phyloP scores from a whole-genome alignment of 2,113 vertebrate genomes.

The Lipotes vexillifer region DNA sequence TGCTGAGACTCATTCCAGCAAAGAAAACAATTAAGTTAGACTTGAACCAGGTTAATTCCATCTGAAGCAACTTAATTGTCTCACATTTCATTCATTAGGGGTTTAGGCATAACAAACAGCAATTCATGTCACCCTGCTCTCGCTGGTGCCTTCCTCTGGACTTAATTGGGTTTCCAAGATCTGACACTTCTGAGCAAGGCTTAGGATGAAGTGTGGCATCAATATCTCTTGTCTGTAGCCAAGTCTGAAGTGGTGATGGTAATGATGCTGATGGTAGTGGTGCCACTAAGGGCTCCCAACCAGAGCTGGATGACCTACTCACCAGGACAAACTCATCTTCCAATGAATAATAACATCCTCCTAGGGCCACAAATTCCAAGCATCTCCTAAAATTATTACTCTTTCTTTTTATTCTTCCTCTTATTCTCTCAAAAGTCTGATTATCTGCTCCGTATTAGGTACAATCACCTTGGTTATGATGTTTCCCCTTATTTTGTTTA shows the following conservation, averaged over 20 bases:
- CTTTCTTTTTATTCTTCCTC: background rate
- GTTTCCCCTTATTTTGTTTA: background rate
- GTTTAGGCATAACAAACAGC: background rate
- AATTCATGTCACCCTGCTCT: background rate
- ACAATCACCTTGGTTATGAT: background rate
- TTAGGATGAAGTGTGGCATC: background rate
- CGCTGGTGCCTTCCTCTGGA: background rate
- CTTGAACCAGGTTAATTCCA: background rate
- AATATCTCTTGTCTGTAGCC: background rate
- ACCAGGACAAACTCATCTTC: background rate
- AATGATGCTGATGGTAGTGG: background rate
- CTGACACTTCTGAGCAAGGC: background rate
- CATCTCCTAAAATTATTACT: background rate
- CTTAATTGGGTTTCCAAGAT: background rate
- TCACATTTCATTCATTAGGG: constrained; percentile 2
- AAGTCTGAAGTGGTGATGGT: background rate
- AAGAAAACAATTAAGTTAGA: constrained; percentile 27
- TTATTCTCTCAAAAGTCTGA: background rate
- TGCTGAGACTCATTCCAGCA: constrained; percentile 31
- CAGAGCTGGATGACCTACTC: background rate
- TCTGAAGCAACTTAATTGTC: background rate
- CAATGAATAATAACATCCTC: background rate
- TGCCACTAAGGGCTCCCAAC: background rate
- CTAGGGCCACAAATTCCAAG: background rate
- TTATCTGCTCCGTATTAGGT: background rate